A percentile compares a stretch with the other conserved stretches of the same genome.
Evolutionary conservation across 37 sponge, comb jelly and placozoan species (phyloP).

Genomic region (Eunapius fragilis): DNA sequence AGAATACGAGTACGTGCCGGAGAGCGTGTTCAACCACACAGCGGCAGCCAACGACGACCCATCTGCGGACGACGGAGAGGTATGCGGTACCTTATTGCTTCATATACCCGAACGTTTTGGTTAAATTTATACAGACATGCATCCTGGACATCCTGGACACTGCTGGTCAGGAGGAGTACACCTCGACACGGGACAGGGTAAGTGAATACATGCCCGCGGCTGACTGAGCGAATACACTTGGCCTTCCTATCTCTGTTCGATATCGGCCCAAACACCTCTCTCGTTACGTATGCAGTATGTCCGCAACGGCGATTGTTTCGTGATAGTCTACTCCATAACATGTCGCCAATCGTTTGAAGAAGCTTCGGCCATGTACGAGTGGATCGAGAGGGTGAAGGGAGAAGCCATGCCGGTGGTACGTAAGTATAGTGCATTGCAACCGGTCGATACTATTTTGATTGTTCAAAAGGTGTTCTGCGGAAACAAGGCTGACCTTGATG

Average conservation of each 20-base stretch:
- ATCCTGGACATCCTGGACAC: conserved; percentile 97
- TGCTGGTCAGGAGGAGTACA: conserved; percentile 99
- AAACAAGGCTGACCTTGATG: conserved; percentile 89
- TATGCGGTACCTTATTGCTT: not conserved
- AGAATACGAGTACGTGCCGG: conserved; percentile 73
- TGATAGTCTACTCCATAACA: conserved; percentile 92
- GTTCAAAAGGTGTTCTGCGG: conserved; percentile 79
- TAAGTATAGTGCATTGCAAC: not conserved
- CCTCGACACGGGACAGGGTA: conserved; percentile 90
- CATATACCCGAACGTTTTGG: no score
- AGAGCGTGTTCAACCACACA: conserved; percentile 52
- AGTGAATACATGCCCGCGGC: not conserved
- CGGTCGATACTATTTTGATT: not conserved
- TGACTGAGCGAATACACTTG: no score
- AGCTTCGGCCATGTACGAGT: conserved; percentile 73
- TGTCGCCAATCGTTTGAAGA: conserved; percentile 69
- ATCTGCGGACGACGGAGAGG: not conserved
- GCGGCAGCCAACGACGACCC: not conserved
- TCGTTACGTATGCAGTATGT: conserved; percentile 86
- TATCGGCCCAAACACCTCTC: no score
- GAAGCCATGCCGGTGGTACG: conserved; percentile 73
- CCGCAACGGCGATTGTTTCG: conserved; percentile 75
- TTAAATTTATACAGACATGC: no score
- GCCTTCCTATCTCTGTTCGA: no score
- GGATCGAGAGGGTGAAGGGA: conserved; percentile 72